phyloP scores from a whole-genome alignment of 2,797 vertebrate genomes.

The Dicrostonyx torquatus region DNA sequence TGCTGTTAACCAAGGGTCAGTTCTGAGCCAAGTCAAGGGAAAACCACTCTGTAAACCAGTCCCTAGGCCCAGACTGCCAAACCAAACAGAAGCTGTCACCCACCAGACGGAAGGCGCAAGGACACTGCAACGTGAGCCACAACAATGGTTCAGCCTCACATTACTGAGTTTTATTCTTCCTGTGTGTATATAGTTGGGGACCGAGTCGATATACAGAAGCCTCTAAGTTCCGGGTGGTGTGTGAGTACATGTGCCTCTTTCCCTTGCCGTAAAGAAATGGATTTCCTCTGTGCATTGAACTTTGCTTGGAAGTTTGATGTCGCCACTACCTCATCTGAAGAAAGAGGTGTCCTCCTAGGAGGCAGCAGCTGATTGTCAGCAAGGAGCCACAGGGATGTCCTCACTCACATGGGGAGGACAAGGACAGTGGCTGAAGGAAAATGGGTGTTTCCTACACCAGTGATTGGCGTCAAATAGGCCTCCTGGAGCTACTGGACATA shows the following conservation, averaged over 20 bases:
- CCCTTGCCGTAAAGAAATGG: neutral
- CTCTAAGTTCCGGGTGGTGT: conserved; percentile 30
- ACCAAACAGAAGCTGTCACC: neutral
- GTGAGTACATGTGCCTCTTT: neutral
- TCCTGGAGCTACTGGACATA: neutral
- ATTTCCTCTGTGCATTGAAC: conserved; percentile 26
- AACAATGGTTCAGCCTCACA: neutral
- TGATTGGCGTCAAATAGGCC: neutral
- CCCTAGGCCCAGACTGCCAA: neutral
- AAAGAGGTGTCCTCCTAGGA: conserved; percentile 11
- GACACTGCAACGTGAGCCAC: conserved; percentile 14
- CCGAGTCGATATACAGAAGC: conserved; percentile 24
- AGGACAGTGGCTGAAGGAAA: neutral
- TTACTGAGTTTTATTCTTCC: conserved; percentile 72
- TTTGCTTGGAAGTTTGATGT: conserved; percentile 11
- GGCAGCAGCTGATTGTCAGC: conserved; percentile 30
- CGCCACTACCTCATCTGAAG: conserved; percentile 17
- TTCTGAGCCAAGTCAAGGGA: conserved; percentile 17
- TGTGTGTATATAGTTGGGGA: conserved; percentile 8
- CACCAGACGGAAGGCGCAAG: neutral
- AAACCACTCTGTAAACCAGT: neutral
- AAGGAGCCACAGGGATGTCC: neutral
- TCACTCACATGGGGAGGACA: neutral
- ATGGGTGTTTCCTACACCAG: neutral
- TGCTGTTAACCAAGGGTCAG: neutral